Percentiles rank a stretch among this genome's conserved stretches.
Evolutionary conservation across 2,797 vertebrate species (phyloP).

Genomic region (Aselliscus stoliczkanus): DNA sequence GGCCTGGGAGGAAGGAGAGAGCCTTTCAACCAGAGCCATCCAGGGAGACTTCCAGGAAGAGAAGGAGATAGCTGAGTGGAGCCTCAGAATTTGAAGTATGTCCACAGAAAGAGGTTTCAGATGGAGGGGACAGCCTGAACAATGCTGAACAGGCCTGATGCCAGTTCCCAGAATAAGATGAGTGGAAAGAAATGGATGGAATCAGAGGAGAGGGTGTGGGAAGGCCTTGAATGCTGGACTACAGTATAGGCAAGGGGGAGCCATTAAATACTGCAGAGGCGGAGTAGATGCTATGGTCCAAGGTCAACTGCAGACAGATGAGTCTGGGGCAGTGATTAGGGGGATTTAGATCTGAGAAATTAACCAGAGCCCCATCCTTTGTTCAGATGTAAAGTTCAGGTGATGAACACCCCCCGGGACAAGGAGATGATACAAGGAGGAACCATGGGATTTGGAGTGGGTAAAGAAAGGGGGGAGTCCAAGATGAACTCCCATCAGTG

Average conservation of each 20-base stretch:
- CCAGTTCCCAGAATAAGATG: background rate
- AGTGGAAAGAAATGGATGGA: background rate
- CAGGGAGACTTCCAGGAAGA: background rate
- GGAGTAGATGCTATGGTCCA: background rate
- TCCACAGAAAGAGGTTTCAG: background rate
- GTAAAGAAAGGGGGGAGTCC: background rate
- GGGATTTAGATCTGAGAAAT: background rate
- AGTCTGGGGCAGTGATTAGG: background rate
- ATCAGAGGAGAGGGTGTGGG: background rate
- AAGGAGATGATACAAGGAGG: background rate
- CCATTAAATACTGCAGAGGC: background rate
- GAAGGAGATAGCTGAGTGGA: background rate
- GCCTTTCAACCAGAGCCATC: background rate
- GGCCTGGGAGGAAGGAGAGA: background rate
- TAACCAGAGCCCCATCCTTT: background rate
- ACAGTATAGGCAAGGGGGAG: background rate
- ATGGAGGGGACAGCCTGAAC: background rate
- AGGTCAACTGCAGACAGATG: background rate
- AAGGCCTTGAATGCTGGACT: background rate
- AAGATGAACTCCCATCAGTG: background rate
- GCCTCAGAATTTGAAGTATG: background rate
- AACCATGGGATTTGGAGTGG: background rate
- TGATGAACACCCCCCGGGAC: background rate
- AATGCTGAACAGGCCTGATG: background rate
- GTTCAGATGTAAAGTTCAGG: background rate